Percentiles rank a stretch among this genome's conserved stretches.
phyloP scores from a whole-genome alignment of 2,888 invertebrate genomes.

The Eristalinus sepulchralis region DNA sequence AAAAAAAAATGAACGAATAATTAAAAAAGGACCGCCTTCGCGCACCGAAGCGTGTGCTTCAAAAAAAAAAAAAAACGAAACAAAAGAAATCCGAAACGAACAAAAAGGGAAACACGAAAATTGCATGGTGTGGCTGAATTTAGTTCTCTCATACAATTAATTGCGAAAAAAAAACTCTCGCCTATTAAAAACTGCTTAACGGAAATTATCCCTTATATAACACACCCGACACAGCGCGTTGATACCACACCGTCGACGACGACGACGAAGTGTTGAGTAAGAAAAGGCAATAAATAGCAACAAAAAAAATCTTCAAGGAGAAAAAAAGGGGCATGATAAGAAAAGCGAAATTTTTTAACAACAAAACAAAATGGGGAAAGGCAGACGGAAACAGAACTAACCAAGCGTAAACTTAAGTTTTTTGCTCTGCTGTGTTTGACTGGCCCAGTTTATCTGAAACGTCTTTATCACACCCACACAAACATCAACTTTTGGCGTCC shows the following conservation, averaged over 20 bases:
- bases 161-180: slow-evolving; percentile 49
- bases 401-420: slow-evolving; percentile 58
- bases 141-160: slow-evolving; percentile 61
- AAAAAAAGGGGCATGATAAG: slow-evolving; percentile 1
- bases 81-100: background rate
- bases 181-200: slow-evolving; percentile 66
- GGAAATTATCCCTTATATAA: slow-evolving; percentile 65
- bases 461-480: background rate
- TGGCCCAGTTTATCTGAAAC: slow-evolving; percentile 44
- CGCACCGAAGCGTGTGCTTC: background rate
- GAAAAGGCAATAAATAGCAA: slow-evolving; percentile 38
- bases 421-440: slow-evolving; percentile 38
- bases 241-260: too few species aligned
- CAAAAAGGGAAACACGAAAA: slow-evolving; percentile 8
- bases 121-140: slow-evolving; percentile 44
- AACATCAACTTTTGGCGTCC: slow-evolving; percentile 3
- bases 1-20: slow-evolving; percentile 38
- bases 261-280: slow-evolving; percentile 42
- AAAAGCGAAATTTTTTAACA: background rate
- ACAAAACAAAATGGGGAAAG: background rate
- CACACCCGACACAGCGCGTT: slow-evolving; percentile 21
- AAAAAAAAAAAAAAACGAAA: background rate
- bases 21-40: slow-evolving; percentile 45
- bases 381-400: slow-evolving; percentile 34
- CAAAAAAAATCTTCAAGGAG: background rate